Evolutionary conservation across 2,113 vertebrate genomes (phyloP).

Genomic region (Thinocorus orbignyianus): DNA sequence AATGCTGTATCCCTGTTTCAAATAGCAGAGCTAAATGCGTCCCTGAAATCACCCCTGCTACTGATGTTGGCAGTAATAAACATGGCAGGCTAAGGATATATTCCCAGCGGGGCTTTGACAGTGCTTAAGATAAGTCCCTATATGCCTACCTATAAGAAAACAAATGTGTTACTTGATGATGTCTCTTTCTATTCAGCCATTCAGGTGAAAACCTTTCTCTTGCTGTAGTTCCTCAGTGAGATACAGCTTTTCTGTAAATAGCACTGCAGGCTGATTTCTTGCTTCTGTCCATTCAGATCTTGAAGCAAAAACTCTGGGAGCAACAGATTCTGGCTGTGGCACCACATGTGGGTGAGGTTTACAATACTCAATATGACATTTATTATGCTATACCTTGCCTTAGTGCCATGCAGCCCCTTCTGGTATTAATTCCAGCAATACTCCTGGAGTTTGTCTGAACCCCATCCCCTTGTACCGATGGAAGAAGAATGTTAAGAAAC

Average conservation of each 20-base stretch:
- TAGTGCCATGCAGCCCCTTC: not conserved
- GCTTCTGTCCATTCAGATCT: not conserved
- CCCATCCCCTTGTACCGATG: not conserved
- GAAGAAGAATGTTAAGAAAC: not conserved
- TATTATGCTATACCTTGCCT: not conserved
- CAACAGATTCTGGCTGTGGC: not conserved
- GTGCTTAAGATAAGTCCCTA: not conserved
- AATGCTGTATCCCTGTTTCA: not conserved
- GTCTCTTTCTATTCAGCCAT: not conserved
- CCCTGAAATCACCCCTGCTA: not conserved
- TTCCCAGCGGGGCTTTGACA: not conserved
- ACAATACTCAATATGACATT: not conserved
- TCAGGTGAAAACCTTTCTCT: not conserved
- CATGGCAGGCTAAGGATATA: not conserved
- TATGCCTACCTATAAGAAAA: not conserved
- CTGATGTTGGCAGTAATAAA: not conserved
- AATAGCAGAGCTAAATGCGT: not conserved
- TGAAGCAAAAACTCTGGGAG: not conserved
- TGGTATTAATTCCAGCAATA: not conserved
- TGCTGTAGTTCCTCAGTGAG: not conserved
- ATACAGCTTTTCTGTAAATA: not conserved
- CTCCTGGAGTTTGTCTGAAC: not conserved
- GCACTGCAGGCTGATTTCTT: not conserved
- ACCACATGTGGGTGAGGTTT: not conserved
- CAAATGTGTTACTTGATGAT: not conserved